Conservation (phyloP, 1,140 invertebrate species). For the Ericerus pela region DNA sequence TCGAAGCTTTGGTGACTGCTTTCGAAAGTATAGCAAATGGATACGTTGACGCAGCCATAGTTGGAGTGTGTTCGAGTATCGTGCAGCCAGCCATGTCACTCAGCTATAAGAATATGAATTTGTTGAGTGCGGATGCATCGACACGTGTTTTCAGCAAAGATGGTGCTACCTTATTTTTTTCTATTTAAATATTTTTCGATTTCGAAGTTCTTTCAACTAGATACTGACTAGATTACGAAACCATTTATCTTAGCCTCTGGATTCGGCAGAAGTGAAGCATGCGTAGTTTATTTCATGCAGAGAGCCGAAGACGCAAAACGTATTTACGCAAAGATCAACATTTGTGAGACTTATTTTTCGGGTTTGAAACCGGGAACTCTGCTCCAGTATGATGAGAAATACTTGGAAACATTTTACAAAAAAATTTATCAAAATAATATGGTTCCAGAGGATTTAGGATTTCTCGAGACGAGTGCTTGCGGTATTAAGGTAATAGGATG, state of each 20-base stretch:
- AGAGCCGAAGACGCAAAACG: slow-evolving; percentile 36
- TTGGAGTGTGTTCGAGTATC: too few relatives aligned
- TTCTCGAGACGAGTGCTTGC: slow-evolving; percentile 22
- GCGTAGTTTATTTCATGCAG: slow-evolving; percentile 40
- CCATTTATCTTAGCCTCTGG: slow-evolving; percentile 22
- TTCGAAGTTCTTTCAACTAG: too few relatives aligned
- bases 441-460: slow-evolving; percentile 35
- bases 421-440: slow-evolving; percentile 32
- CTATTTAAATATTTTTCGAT: too few relatives aligned
- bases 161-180: too few relatives aligned
- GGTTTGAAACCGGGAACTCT: slow-evolving; percentile 34
- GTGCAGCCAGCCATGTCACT: too few relatives aligned
- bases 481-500: slow-evolving; percentile 19
- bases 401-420: slow-evolving; percentile 38
- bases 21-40: too few relatives aligned
- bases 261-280: slow-evolving; percentile 20
- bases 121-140: too few relatives aligned
- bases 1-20: too few relatives aligned
- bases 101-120: too few relatives aligned
- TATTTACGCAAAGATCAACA: slow-evolving; percentile 41
- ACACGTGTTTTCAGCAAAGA: too few relatives aligned
- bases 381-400: slow-evolving; percentile 41
- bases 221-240: too few relatives aligned
- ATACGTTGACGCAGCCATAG: too few relatives aligned
- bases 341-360: slow-evolving; percentile 40